A percentile compares a stretch with the other conserved stretches of the same genome.
Evolutionary conservation across 2,113 vertebrate genomes (phyloP).

Genomic region (Chaenocephalus aceratus): DNA sequence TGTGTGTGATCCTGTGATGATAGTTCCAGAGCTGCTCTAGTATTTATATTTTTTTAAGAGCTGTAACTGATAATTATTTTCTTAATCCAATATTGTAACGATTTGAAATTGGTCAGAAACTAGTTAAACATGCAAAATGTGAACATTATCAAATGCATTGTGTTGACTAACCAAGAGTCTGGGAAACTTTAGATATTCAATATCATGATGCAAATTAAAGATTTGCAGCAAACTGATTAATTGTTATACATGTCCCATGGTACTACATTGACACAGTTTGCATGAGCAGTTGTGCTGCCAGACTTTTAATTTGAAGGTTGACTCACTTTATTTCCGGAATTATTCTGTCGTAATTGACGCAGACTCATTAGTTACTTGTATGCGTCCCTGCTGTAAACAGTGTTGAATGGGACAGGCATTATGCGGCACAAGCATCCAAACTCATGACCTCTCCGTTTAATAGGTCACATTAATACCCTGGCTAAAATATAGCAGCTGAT

Average conservation of each 20-base stretch:
- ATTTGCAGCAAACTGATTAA: neutral
- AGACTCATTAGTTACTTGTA: neutral
- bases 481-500: conserved; percentile 51
- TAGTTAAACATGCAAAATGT: neutral
- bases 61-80: neutral
- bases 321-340: neutral
- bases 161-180: neutral
- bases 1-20: neutral
- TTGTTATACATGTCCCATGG: too few species aligned
- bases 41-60: neutral
- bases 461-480: conserved; percentile 4
- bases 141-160: neutral
- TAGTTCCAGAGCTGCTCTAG: neutral
- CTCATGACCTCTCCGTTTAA: conserved; percentile 43
- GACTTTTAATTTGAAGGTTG: conserved; percentile 22
- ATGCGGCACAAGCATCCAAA: conserved; percentile 7
- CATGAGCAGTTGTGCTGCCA: neutral
- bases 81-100: neutral
- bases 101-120: neutral
- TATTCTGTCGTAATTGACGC: neutral
- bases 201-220: neutral
- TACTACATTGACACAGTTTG: neutral
- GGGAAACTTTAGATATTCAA: neutral
- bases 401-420: conserved; percentile 10
- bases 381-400: neutral